Percentiles rank a stretch among this genome's conserved stretches.
phyloP scores from a whole-genome alignment of 2,113 vertebrate species.

The Mobula hypostoma region DNA sequence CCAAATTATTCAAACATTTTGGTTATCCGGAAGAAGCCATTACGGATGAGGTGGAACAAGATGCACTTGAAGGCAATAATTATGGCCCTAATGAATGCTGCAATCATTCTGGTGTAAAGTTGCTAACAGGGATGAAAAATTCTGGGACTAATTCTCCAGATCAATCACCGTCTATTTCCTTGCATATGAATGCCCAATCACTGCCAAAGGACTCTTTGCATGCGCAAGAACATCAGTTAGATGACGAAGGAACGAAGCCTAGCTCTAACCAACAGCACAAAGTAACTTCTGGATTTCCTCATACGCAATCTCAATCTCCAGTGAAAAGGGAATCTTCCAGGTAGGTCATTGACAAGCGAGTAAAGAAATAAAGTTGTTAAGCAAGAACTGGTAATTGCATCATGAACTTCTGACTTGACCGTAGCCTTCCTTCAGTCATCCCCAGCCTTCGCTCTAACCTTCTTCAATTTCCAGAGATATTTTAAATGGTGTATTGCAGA shows the following conservation, averaged over 20 bases:
- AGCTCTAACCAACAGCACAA: slow-evolving; percentile 43
- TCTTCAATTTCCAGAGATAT: not conserved
- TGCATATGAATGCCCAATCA: not conserved
- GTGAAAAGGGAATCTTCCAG: slow-evolving; percentile 70
- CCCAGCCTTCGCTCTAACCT: not conserved
- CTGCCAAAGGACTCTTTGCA: not conserved
- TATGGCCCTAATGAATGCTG: slow-evolving; percentile 55
- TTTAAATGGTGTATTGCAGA: too few relatives aligned
- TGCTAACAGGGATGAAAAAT: slow-evolving; percentile 43
- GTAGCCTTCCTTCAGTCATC: not conserved
- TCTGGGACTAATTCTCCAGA: slow-evolving; percentile 38
- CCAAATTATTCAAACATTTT: slow-evolving; percentile 72
- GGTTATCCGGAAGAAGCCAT: slow-evolving; percentile 63
- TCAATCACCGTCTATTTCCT: not conserved
- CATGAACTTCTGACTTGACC: not conserved
- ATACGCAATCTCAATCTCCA: slow-evolving; percentile 70
- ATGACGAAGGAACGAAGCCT: not conserved
- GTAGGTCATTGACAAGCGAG: slow-evolving; percentile 51
- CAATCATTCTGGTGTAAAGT: not conserved
- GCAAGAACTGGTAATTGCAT: not conserved
- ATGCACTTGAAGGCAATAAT: slow-evolving; percentile 62
- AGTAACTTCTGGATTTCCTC: slow-evolving; percentile 51
- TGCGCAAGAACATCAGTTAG: not conserved
- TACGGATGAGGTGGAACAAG: slow-evolving; percentile 51
- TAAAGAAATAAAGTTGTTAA: not conserved